A percentile compares a stretch with the other conserved stretches of the same genome.
phyloP scores from a whole-genome alignment of 2,797 vertebrate genomes.

The Enteromius anoplus region DNA sequence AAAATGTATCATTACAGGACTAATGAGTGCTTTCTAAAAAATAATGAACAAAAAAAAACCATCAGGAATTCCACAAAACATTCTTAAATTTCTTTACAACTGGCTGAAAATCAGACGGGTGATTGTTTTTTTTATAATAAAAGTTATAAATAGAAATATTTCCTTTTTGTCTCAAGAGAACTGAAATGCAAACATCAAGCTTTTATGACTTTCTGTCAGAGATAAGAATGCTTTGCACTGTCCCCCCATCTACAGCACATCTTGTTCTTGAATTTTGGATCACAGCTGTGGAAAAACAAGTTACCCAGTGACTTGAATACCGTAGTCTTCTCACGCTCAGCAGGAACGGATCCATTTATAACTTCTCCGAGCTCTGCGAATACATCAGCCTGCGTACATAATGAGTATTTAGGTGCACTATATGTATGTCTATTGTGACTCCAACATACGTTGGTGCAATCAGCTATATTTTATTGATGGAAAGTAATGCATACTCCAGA shows the following conservation, averaged over 20 bases:
- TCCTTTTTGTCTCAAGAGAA: conserved; percentile 9
- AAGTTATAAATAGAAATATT: conserved; percentile 19
- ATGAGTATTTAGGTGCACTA: neutral
- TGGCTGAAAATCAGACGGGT: neutral
- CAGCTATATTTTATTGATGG: neutral
- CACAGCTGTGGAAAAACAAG: neutral
- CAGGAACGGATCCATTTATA: conserved; percentile 84
- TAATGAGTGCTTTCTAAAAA: neutral
- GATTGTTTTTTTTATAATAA: neutral
- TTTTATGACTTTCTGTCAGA: too few species aligned
- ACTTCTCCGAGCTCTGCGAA: conserved; percentile 95
- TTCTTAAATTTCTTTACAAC: neutral
- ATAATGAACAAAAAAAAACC: neutral
- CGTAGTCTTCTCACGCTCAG: conserved; percentile 86
- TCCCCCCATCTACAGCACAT: neutral
- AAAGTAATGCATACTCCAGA: conserved; percentile 80
- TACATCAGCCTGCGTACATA: conserved; percentile 80
- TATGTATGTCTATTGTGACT: neutral
- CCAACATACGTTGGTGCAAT: neutral
- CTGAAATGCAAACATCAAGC: conserved; percentile 3
- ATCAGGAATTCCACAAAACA: neutral
- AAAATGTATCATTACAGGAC: neutral
- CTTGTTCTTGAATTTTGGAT: neutral
- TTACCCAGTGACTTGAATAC: conserved; percentile 97
- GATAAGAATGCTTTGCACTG: conserved; percentile 3